Percentiles rank a stretch among this genome's conserved stretches.
Conservation (phyloP, 2,888 invertebrate genomes). For the Caradrina kadenii region DNA sequence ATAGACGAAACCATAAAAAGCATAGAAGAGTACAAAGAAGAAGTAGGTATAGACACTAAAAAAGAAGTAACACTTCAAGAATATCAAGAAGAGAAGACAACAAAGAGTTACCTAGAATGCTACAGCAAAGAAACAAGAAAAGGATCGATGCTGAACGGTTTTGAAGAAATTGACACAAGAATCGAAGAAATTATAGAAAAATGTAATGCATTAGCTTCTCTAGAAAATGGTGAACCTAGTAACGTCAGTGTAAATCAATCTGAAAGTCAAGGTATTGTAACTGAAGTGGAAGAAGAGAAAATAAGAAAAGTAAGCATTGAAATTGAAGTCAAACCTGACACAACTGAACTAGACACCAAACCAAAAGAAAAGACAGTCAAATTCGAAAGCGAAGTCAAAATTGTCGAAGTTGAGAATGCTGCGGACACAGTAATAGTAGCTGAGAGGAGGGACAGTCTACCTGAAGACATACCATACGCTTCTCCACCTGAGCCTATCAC, state of each 20-base stretch:
- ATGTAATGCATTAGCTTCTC: slow-evolving; percentile 32
- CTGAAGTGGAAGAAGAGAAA: slow-evolving; percentile 19
- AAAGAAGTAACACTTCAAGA: slow-evolving; percentile 54
- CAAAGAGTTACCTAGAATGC: slow-evolving; percentile 36
- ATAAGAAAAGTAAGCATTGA: slow-evolving; percentile 30
- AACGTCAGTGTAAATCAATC: background rate
- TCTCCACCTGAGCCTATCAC: background rate
- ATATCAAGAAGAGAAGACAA: slow-evolving; percentile 53
- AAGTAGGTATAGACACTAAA: slow-evolving; percentile 78
- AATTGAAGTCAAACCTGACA: slow-evolving; percentile 30
- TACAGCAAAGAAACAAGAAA: slow-evolving; percentile 20
- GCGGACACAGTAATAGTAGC: slow-evolving; percentile 21
- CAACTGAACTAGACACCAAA: slow-evolving; percentile 9
- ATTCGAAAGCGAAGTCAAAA: slow-evolving; percentile 34
- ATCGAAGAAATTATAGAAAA: slow-evolving; percentile 47
- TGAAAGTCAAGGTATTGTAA: slow-evolving; percentile 22
- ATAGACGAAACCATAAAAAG: slow-evolving; percentile 85
- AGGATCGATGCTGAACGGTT: slow-evolving; percentile 35
- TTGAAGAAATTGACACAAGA: slow-evolving; percentile 34
- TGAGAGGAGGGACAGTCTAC: slow-evolving; percentile 1
- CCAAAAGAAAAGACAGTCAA: slow-evolving; percentile 19
- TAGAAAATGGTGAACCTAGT: slow-evolving; percentile 6
- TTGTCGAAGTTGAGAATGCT: slow-evolving; percentile 27
- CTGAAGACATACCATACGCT: background rate
- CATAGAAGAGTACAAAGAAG: slow-evolving; percentile 86